Conservation (phyloP, 2,797 vertebrate species). For the Amniataba percoides region DNA sequence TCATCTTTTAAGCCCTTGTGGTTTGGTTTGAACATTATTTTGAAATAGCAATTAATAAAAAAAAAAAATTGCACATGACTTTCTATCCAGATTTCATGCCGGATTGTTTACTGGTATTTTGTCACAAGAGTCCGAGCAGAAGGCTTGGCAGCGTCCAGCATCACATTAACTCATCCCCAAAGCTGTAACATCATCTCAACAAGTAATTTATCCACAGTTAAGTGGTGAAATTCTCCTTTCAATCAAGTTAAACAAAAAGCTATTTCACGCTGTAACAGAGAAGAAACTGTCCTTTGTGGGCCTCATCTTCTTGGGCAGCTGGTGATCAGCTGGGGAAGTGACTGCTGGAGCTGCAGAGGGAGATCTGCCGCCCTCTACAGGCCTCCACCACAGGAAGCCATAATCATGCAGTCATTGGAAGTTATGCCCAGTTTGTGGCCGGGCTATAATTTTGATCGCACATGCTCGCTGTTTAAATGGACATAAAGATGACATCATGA, state of each 20-base stretch:
- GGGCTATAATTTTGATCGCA: slow-evolving; percentile 35
- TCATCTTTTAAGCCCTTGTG: not conserved
- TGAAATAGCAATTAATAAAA: not conserved
- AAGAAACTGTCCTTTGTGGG: not conserved
- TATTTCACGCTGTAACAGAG: not conserved
- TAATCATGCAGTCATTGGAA: slow-evolving; percentile 26
- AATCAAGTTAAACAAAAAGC: not conserved
- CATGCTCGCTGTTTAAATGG: slow-evolving; percentile 17
- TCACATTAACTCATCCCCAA: not conserved
- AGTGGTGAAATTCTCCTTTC: not conserved
- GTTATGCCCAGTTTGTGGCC: slow-evolving; percentile 23
- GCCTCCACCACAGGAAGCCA: slow-evolving; percentile 25
- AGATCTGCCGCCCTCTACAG: slow-evolving; percentile 73
- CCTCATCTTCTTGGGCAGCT: not conserved
- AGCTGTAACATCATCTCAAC: not conserved
- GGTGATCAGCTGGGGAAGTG: not conserved
- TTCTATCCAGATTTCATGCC: not conserved
- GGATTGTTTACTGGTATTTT: slow-evolving; percentile 2
- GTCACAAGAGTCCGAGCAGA: not conserved
- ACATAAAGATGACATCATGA: slow-evolving; percentile 35
- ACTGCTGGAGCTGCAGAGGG: slow-evolving; percentile 28
- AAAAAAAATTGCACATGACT: not conserved
- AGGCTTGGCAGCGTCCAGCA: not conserved
- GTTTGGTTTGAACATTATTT: too few species aligned
- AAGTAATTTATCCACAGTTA: not conserved